These are phyloP conservation scores for Acomys russatus DNA, from an alignment of 2,797 vertebrate genomes.

Conservation along the genomic window DNA sequence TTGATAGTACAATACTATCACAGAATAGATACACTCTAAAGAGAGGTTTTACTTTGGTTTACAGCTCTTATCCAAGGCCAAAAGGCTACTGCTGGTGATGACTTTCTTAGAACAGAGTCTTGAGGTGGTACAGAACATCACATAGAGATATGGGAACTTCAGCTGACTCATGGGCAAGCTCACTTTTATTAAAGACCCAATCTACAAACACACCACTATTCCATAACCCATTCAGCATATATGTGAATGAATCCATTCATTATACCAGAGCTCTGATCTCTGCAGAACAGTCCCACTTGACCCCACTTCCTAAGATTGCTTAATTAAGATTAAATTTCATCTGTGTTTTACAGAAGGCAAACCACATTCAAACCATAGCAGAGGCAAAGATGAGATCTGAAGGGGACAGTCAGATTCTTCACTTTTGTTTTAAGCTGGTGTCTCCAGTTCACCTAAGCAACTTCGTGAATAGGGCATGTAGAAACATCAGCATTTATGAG, in stretches of 20 bases:
- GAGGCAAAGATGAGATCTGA: neutral
- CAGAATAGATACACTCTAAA: neutral
- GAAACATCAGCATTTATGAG: neutral
- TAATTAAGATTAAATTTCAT: neutral
- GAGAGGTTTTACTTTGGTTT: neutral
- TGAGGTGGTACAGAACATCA: neutral
- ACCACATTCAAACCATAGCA: neutral
- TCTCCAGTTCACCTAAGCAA: neutral
- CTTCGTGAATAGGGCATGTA: neutral
- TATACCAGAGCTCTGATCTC: too few species aligned
- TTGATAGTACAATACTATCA: neutral
- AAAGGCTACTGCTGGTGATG: neutral
- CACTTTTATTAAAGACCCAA: neutral
- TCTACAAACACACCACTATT: neutral
- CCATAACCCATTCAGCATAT: neutral
- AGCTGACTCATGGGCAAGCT: neutral
- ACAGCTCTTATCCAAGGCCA: neutral
- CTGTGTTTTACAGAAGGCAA: neutral
- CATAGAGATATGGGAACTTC: neutral
- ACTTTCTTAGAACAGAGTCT: neutral
- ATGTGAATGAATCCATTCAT: neutral
- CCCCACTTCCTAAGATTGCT: neutral
- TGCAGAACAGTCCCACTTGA: neutral
- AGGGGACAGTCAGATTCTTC: neutral
- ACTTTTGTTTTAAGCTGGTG: neutral